Base-by-base conservation (phyloP, 1,140 invertebrate species). In the Eumaeus atala region DNA sequence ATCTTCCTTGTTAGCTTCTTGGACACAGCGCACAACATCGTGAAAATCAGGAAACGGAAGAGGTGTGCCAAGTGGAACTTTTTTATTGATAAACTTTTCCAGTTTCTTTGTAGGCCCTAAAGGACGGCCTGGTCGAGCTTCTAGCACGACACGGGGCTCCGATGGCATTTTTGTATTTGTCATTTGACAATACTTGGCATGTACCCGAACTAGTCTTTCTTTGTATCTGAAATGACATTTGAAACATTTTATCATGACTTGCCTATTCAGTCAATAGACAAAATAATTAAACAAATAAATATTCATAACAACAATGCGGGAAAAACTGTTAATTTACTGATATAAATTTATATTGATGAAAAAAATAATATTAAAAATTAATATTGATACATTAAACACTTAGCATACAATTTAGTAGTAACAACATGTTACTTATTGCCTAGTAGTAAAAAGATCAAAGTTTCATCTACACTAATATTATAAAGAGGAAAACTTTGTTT, bases 141-240 rank as follows among this genome's bases (percentile, higher is more conserved):
- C 77, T 17, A 87, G 61, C 18, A 70, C 61, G 2, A 87, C 61
- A n/a, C 74, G 74, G 17, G 84, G 81, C 48, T 87, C 78, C 2
- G 84, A 84, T 9, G 80, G 80, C 78, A 87, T 77, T 61, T 84
- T 84, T 9, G 80, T 78, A 36, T 84, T 79, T 0, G 79, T 82
- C 18, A 87, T 40, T 54, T 87, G 79, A 58, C 84, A 84, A 48
- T 84, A 79, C 44, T 87, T 87, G 7, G 77, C 74, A 62, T 86
- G 72, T 5, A 83, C 81, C 12, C 71, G 64, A 3, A 83, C 66
- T 61, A 84, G 64, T 51, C 81, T 71, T 48, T 84, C 79, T 59
- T 86, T 84, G 51, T 86, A 86, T 51, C 83, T 86, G 38, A 35
- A 78, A 61, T 54, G 42, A 56, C 21, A 28, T 28, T 51, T 48